Conservation (phyloP, 2,888 invertebrate genomes). For the Protodeltote pygarga region DNA sequence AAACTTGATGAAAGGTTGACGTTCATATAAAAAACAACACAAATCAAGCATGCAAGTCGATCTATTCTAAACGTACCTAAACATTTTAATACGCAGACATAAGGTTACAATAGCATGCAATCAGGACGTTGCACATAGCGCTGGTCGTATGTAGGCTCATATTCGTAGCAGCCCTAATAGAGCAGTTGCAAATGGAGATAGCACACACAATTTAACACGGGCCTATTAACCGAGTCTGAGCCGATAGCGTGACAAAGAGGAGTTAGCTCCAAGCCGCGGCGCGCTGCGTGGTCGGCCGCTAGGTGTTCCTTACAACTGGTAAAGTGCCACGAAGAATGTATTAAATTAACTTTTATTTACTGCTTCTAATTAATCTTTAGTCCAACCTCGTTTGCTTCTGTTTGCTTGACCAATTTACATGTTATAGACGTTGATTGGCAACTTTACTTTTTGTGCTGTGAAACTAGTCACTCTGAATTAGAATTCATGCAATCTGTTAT, state of each 20-base stretch:
- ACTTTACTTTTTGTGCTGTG: slow-evolving; percentile 5
- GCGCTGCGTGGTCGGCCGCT: slow-evolving; percentile 56
- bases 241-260: slow-evolving; percentile 74
- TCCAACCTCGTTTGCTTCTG: slow-evolving; percentile 44
- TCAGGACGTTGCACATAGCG: slow-evolving; percentile 40
- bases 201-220: slow-evolving; percentile 77
- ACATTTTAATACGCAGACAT: slow-evolving; percentile 32
- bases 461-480: slow-evolving; percentile 5
- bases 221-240: slow-evolving; percentile 57
- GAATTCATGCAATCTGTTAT: slow-evolving; percentile 1
- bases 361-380: slow-evolving; percentile 43
- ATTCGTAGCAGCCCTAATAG: slow-evolving; percentile 54
- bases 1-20: slow-evolving; percentile 24
- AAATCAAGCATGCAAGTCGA: slow-evolving; percentile 23
- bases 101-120: slow-evolving; percentile 39
- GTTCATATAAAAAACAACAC: slow-evolving; percentile 20
- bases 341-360: slow-evolving; percentile 57
- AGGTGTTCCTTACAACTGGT: slow-evolving; percentile 72
- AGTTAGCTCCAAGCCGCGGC: slow-evolving; percentile 63
- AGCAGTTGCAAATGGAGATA: slow-evolving; percentile 71
- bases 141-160: slow-evolving; percentile 36
- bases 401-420: slow-evolving; percentile 31
- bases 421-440: slow-evolving; percentile 12
- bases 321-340: slow-evolving; percentile 62
- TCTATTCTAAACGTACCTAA: slow-evolving; percentile 29